A percentile compares a stretch with the other conserved stretches of the same genome.
Conservation (phyloP, 2,888 invertebrate species). For the Eristalis tenax region DNA sequence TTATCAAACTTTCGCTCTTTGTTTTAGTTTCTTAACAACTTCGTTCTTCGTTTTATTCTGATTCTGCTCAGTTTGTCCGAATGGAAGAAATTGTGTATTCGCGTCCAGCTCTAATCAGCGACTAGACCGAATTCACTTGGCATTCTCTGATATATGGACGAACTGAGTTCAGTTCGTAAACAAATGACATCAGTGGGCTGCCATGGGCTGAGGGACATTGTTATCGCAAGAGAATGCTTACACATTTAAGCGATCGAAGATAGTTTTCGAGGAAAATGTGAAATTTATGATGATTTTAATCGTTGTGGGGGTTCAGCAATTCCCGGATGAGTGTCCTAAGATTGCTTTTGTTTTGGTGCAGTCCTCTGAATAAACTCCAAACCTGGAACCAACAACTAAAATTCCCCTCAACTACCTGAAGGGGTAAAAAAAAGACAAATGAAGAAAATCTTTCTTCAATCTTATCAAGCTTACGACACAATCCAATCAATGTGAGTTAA, state of each 20-base stretch:
- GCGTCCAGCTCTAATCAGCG: conserved; percentile 36
- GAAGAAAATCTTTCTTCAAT: background rate
- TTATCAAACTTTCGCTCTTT: conserved; percentile 26
- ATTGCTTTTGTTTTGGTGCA: background rate
- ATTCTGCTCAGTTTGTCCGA: background rate
- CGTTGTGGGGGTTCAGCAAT: background rate
- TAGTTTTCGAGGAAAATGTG: background rate
- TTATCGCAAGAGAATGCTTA: background rate
- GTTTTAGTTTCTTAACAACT: background rate
- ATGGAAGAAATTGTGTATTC: conserved; percentile 32
- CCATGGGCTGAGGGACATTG: background rate
- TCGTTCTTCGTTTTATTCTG: background rate
- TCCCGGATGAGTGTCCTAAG: background rate
- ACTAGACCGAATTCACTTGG: conserved; percentile 49
- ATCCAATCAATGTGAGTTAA: background rate
- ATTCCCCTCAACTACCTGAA: too few species aligned
- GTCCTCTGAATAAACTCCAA: background rate
- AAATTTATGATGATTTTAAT: background rate
- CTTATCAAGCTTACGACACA: background rate
- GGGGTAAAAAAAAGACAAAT: background rate
- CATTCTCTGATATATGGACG: conserved; percentile 39
- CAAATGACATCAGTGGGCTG: background rate
- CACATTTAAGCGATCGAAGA: background rate
- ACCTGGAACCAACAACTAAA: too few species aligned
- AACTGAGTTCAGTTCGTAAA: background rate